A percentile compares a stretch with the other conserved stretches of the same genome.
Conservation (phyloP, 2,797 vertebrate species). For the Aselliscus stoliczkanus region DNA sequence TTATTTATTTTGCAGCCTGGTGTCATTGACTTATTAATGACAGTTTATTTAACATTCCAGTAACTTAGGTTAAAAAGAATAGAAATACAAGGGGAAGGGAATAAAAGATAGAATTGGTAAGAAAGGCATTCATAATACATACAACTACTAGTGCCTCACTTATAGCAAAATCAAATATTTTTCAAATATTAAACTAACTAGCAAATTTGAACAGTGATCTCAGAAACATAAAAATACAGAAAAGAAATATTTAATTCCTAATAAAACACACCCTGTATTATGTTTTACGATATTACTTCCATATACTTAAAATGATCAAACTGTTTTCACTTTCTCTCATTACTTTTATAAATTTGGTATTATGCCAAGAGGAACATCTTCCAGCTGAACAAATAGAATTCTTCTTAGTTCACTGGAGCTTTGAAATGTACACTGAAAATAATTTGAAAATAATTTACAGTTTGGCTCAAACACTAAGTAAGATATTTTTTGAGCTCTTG, state of each 20-base stretch:
- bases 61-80: constrained; percentile 14
- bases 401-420: constrained; percentile 14
- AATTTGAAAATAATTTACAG: constrained; percentile 58
- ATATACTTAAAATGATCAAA: constrained; percentile 2
- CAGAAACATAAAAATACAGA: constrained; percentile 3
- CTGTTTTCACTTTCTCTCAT: constrained; percentile 31
- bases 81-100: background rate
- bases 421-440: constrained; percentile 38
- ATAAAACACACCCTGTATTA: background rate
- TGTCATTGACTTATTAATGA: background rate
- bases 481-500: constrained; percentile 8
- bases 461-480: constrained; percentile 29
- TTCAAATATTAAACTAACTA: background rate
- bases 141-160: background rate
- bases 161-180: background rate
- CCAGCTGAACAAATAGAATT: constrained; percentile 51
- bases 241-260: background rate
- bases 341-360: background rate
- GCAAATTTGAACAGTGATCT: background rate
- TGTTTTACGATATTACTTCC: background rate
- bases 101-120: background rate
- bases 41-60: background rate
- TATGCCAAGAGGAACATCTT: constrained; percentile 54
- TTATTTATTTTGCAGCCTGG: background rate
- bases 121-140: background rate